Base-by-base conservation (phyloP, 2,113 vertebrate genomes). In the Sebastes fasciatus region DNA sequence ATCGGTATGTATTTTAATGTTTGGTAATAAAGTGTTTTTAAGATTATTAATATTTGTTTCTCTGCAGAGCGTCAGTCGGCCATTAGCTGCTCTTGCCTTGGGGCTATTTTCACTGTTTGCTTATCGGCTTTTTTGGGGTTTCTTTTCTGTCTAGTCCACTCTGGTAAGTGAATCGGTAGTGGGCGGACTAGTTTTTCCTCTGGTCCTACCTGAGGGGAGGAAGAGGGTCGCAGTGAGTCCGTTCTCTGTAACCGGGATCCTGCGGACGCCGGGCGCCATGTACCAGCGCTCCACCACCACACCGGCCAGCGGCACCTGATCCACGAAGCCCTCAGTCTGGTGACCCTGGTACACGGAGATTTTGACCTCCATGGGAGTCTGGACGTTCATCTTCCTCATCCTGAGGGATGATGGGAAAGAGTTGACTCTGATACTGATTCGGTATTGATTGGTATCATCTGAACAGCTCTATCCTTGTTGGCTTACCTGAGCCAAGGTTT, bases 271-370 rank as follows among this genome's bases (percentile, higher is more conserved):
- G 1, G 95, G 93, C 0, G 92, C 87, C 77, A 90, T 82, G 90
- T 94, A 95, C 94, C 93, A 96, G 45, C 94, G 92, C 78, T 96
- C 93, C 42, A 91, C 89, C 40, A 84, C 17, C 48, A 90, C 90
- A 21, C 62, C 45, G 1, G 91, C 90, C 72, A 96, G 58, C 0
- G 84, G 70, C 13, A 19, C 12, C 69, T 61, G 84, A 58, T 90
- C 88, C 40, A 11, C 5, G 2, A 96, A 95, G 5, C 85, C 90
- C 54, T 88, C 64, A 6, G 64, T 87, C 60, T 84, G 49, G 65
- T 95, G 92, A 75, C 89, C 93, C 52, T 64, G 65, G 80, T 94
- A 93, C 49, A 95, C 93, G 0, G 92, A 95, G 78, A 96, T 72
- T 0, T 54, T 79, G 49, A 96, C 75, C 73, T 81, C 85, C 85